Base-by-base conservation (phyloP, 2,888 invertebrate genomes). In the Monoplex corrugatus region DNA sequence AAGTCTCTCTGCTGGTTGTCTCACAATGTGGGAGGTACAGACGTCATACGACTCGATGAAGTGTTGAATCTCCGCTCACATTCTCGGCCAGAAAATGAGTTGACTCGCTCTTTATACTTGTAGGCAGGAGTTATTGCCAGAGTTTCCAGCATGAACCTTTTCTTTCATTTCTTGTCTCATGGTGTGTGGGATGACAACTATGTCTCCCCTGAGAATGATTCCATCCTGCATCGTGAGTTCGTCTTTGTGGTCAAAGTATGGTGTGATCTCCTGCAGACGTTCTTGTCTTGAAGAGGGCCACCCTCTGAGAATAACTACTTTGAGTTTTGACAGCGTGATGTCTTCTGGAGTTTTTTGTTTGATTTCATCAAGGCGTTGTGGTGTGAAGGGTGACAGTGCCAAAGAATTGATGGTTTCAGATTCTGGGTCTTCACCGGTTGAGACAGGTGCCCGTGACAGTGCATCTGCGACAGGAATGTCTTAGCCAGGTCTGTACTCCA, bases 21-120 rank as follows among this genome's bases (percentile, higher is more conserved):
- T 45, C 13, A 86, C 40, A 0, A 78, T 38, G 83, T 89, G 83
- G 32, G 85, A 86, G 8, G 88, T 43, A 88, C 91, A 92, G n/a
- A 88, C 85, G 6, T 78, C 68, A 89, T 92, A 92, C 8, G 88
- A 45, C 38, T 90, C 87, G 23, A 92, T 88, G 83, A 89, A 89
- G 19, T 91, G 90, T 57, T 83, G 87, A 32, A 92, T 91, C 57
- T 92, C 89, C 63, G 83, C 87, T 2, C 88, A 82, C 91, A 91
- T 91, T 13, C 90, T 89, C 2, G 91, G 90, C 91, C 92, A 92
- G 89, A 90, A 92, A 68, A 92, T 87, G 10, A 89, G 86, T 6
- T 87, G 32, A 28, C 89, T 43, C 23, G 90, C 90, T 50, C 87
- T 44, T 0, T 44, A 88, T 91, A 92, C 10, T 87, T 85, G 84